Base-by-base conservation (phyloP, 2,888 invertebrate genomes). In the Busseola fusca region DNA sequence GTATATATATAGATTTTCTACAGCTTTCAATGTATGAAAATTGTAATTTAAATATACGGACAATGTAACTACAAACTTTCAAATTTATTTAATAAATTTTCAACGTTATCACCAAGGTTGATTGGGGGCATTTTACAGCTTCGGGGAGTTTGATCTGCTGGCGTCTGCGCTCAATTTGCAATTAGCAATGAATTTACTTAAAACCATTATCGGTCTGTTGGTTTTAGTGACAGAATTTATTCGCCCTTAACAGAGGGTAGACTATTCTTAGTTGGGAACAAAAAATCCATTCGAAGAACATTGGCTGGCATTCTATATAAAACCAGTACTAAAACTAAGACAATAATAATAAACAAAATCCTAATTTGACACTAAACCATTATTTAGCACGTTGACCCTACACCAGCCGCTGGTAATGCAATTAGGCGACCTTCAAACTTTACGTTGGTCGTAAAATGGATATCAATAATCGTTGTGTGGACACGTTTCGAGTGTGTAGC, bases 271-370 rank as follows among this genome's bases (percentile, higher is more conserved):
- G 72, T 27, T 27, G 70, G 21, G 57, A 52, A 14, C 77, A 34
- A 73, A 59, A 12, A 64, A 57, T 52, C 60, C 60, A 65, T 74
- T 59, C 30, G 3, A 63, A 78, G 69, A 76, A 63, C 67, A 21
- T 67, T 68, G 52, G 42, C 66, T 52, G 48, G 14, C 40, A 66
- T 70, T 59, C 14, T 64, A 37, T 25, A 80, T n/a, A 56, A 68
- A 63, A 63, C 21, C 56, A 58, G 34, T 25, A 52, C 30, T 71
- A 67, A 69, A 40, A 66, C 52, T 30, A 18, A 52, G 7, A 58
- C 59, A 82, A 84, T 78, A 72, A 69, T 76, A 78, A 84, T 79
- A 83, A 84, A 79, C 64, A 58, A 74, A 74, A 52, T 42, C 62
- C 66, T 74, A 69, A 84, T 82, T 72, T 64, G 69, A 57, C 69